Base-by-base conservation (phyloP, 1,140 invertebrate genomes). In the Neoseiulus cucumeris region DNA sequence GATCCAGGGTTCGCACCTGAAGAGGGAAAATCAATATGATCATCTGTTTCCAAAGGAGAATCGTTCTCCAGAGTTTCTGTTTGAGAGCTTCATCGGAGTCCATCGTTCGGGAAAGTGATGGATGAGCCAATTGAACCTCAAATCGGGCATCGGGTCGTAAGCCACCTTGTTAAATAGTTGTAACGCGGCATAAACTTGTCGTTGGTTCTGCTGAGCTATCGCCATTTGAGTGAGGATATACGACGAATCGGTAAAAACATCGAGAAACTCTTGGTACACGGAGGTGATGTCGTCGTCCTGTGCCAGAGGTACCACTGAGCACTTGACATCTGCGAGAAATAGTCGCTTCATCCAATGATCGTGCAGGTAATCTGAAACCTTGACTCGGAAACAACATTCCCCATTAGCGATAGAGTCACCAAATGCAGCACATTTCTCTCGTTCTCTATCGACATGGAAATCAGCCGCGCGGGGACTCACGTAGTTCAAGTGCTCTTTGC, bases 171-270 rank as follows among this genome's bases (percentile, higher is more conserved):
- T 17, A 33, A 59, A 59, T 25, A 59, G 51, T 33, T 59, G 14
- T 17, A 59, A 17, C 12, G 51, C 14, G 1, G 51, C 25, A 9
- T 14, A 59, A 25, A 59, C 51, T 9, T 59, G 51, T 1, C 51
- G 51, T 25, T 59, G 51, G 33, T 25, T 59, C 22, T 97, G 89
- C 73, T 89, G 86, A 25, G 87, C 87, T 68, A 93, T 84, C 17
- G 90, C 92, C 74, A 89, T 86, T 79, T 95, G 90, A 25, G 90
- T 85, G 66, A 85, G 82, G n/a, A 97, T 80, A 76, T 95, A 96
- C 55, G 84, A 84, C 74, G 88, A 91, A 68, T 87, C 85, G 64
- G 83, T 77, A 74, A 97, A 93, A 68, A 83, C 81, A 14, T 83
- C 77, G 68, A 85, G 82, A 7, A 96, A 76, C 33, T 81, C 79